phyloP scores from a whole-genome alignment of 1,140 invertebrate genomes.

The Hypsibius dujardini region DNA sequence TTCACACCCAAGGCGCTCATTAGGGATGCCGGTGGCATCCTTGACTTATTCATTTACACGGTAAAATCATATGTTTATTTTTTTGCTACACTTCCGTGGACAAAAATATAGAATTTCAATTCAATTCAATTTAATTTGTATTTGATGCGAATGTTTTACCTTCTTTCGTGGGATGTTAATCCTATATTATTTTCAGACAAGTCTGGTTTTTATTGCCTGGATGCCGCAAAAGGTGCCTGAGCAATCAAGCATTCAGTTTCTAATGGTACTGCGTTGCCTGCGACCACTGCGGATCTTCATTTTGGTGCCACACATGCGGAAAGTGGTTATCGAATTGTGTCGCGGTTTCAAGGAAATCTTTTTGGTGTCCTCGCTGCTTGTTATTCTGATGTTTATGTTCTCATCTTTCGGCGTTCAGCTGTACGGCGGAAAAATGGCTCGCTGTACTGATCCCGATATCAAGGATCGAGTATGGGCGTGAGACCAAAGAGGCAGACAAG shows the following conservation, averaged over 20 bases:
- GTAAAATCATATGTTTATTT: no score
- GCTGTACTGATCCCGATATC: slow-evolving; percentile 90
- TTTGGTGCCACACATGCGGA: slow-evolving; percentile 94
- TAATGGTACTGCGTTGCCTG: slow-evolving; percentile 90
- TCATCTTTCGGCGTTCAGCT: slow-evolving; percentile 95
- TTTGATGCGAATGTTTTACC: slow-evolving; percentile 1
- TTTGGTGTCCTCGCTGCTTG: slow-evolving; percentile 86
- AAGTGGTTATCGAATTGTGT: slow-evolving; percentile 94
- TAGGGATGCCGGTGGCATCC: slow-evolving; percentile 82
- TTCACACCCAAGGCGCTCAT: slow-evolving; percentile 98
- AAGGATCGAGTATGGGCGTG: slow-evolving; percentile 33
- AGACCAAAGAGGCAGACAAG: no score
- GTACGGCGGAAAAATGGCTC: slow-evolving; percentile 80
- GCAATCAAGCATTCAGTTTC: slow-evolving; percentile 72
- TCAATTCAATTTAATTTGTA: slow-evolving; percentile 4
- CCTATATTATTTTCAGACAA: slow-evolving; percentile 44
- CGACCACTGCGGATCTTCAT: slow-evolving; percentile 90
- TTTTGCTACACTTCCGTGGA: no score
- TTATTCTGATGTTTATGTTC: slow-evolving; percentile 96
- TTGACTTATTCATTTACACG: slow-evolving; percentile 93
- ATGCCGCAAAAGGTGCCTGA: slow-evolving; percentile 79
- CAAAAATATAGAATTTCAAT: no score
- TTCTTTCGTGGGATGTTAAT: slow-evolving; percentile 11
- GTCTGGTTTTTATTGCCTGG: slow-evolving; percentile 81
- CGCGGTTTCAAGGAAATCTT: slow-evolving; percentile 98